Conservation (phyloP, 2,888 invertebrate species). For the Limulus polyphemus region DNA sequence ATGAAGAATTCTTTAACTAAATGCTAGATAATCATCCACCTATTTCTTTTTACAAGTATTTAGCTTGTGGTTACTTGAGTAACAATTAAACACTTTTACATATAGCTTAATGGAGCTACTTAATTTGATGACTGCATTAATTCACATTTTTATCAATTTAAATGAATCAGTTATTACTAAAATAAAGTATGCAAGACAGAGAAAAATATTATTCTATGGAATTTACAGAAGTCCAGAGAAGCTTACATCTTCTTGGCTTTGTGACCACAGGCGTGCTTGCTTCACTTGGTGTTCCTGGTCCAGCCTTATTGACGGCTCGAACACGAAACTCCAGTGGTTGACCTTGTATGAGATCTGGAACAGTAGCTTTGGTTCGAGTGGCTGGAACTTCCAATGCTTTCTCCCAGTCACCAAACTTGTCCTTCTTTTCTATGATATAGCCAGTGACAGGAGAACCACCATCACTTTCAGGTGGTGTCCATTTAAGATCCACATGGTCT, state of each 20-base stretch:
- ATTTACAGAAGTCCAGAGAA: conserved; percentile 43
- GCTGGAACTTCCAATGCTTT: conserved; percentile 79
- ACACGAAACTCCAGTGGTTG: conserved; percentile 87
- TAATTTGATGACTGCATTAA: conserved; percentile 81
- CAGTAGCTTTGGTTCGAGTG: conserved; percentile 64
- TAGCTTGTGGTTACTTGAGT: too few species aligned
- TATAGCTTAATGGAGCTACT: conserved; percentile 55
- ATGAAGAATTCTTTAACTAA: too few species aligned
- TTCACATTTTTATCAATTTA: conserved; percentile 21
- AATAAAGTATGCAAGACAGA: conserved; percentile 83
- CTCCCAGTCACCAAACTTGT: conserved; percentile 78
- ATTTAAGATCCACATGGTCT: conserved; percentile 86
- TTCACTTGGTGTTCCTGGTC: conserved; percentile 76
- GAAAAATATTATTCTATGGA: conserved; percentile 40
- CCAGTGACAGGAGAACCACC: conserved; percentile 95
- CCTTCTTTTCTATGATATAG: conserved; percentile 83
- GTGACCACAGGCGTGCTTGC: conserved; percentile 71
- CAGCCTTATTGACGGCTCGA: conserved; percentile 78
- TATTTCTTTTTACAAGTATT: too few species aligned
- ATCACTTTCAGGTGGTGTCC: conserved; percentile 79
- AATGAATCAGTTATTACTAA: conserved; percentile 5
- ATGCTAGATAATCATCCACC: too few species aligned
- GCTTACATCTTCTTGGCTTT: conserved; percentile 68
- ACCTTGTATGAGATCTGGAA: conserved; percentile 74
- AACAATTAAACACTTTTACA: too few species aligned